Evolutionary conservation across 1,140 invertebrate genomes (phyloP), one percentile per base, ranked within the genome.

Genomic region (Brachionus calyciflorus): DNA sequence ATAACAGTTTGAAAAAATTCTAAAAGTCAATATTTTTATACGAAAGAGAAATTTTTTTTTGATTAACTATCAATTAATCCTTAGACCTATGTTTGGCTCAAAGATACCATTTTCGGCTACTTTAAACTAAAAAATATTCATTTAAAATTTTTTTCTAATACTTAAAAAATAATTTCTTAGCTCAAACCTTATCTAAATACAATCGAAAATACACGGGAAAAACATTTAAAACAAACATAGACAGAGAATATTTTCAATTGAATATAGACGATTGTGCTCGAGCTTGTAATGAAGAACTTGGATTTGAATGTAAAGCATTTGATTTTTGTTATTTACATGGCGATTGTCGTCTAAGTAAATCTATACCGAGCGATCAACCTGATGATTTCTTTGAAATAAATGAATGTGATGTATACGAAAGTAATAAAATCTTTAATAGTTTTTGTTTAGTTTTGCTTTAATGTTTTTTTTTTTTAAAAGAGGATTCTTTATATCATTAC

Each of bases 351-450:
- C 19, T 73, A 14, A 55, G 46, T 40, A 73, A 41, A 49, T 19
- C 17, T 9, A 37, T 30, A 26, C 21, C 28, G 21, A 73, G 26
- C 51, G 10, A 17, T 12, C 17, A 51, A 12, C 21, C 41, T 37
- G 3, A 3, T 21, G 69, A 73, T 51, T 55, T 73, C 24, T 21
- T 49, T 55, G 28, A 49, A 9, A 51, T 46, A 55, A 37, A n/a
- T 21, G 69, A 73, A 73, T 73, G 69, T 46, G 69, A 73, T 40
- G 51, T 73, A 14, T 73, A 73, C 24, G 51, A 73, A 41, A 73
- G 69, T 73, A 55, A 49, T 28, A 19, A 33, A 51, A 49, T 7
- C 14, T 21, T n/a, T n/a, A n/a, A n/a, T n/a, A 30, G 2, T 73
- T 30, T 33, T 30, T 37, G 14, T 30, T 17, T 51, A 73, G 0